Evolutionary conservation across 2,888 invertebrate species (phyloP), one percentile per base, ranked within the genome.

Genomic region (Drymonia ruficornis): DNA sequence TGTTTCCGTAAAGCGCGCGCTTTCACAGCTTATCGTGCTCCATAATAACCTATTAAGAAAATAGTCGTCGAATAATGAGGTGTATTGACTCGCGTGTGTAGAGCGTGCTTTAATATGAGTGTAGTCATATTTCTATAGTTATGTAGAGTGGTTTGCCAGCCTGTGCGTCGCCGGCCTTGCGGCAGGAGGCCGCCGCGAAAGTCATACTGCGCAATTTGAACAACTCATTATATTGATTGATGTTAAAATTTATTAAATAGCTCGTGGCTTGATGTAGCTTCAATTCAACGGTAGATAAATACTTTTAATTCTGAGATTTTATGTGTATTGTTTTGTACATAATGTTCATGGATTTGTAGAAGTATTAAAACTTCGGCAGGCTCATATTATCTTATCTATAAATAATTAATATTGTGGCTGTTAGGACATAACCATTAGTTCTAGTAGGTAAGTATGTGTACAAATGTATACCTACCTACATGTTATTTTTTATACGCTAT

Each of bases 131-230:
- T 38, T 40, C 13, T 49, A 49, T 36, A 40, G 29, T 56, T 62
- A 59, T 52, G 60, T 67, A 52, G 51, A 61, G 61, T 63, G 76
- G 70, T 70, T 67, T 65, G 70, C 80, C 65, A 86, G 89, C 79
- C 88, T 72, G 79, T 76, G 67, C 81, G 87, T 83, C 86, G 87
- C 85, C 88, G 87, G 82, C 89, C 89, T 89, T 89, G 87, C 68
- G 61, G 34, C 29, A 66, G 74, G 84, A 87, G 88, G 88, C 83
- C 80, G 23, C 62, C 71, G 74, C 77, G 78, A 81, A 78, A 84
- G 81, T 78, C 70, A 69, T 61, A 70, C 71, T 72, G 62, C 74
- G 74, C 72, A 77, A 75, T 65, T 70, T 57, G 65, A 63, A 55
- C 59, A 54, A 69, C 70, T 74, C 67, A 78, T 78, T 77, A 76